Base-by-base conservation (phyloP, 2,797 vertebrate genomes). In the Cephalopachus bancanus region DNA sequence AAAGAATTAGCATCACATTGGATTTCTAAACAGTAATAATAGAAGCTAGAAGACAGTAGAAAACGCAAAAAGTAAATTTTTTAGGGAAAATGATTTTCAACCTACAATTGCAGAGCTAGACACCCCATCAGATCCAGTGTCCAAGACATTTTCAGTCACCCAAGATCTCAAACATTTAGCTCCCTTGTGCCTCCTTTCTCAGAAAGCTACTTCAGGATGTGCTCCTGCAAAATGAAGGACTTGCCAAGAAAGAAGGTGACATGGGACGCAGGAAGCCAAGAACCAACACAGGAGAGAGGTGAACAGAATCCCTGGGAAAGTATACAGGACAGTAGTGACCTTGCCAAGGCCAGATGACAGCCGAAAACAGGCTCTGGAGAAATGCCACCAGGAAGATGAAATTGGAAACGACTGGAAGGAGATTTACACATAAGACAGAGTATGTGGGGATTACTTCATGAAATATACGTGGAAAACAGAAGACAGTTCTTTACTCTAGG, bases 241-340 rank as follows among this genome's bases (percentile, higher is more conserved):
- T 53, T 81, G 51, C 55, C 55, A 26, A 44, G 78, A 65, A 76
- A 26, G 81, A 60, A 44, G n/a, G 19, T 6, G 10, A 20, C 10
- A 8, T 5, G 26, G 53, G 55, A 12, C 22, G 55, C 17, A 24
- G n/a, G 37, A 57, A 53, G 53, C 10, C 37, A 28, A 26, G 64
- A 75, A 53, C 79, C 22, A 62, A 24, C 60, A 1, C 33, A 59
- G 24, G 24, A 83, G 20, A 71, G 67, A 53, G 26, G n/a, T 0
- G 1, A 57, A 65, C 33, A 20, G 65, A 69, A 14, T 44, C 75
- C 26, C 59, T 44, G 20, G 26, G 64, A 30, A 67, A 57, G 65
- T 4, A 20, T 19, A 4, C 0, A 2, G 6, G 94, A 19, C 20
- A 28, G 10, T 28, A 49, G 59, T 16, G 1, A 11, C 17, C 3